phyloP scores from a whole-genome alignment of 2,797 vertebrate genomes.

The Notoglanidium macrostoma region DNA sequence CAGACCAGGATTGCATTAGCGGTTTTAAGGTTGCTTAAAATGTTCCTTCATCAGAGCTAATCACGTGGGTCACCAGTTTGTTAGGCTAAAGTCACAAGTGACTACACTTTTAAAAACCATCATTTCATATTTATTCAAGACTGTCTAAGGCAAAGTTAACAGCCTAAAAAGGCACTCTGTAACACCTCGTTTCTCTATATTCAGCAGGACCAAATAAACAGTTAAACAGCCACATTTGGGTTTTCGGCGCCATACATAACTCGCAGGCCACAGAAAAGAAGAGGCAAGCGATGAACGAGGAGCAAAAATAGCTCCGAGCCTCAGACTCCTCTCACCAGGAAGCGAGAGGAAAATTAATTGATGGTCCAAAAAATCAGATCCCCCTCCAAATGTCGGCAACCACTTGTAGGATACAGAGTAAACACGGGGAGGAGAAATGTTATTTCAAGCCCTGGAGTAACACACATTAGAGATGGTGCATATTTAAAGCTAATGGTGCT shows the following conservation, averaged over 20 bases:
- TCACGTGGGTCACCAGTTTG: not conserved
- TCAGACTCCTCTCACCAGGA: slow-evolving; percentile 37
- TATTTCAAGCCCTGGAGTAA: slow-evolving; percentile 56
- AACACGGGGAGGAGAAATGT: slow-evolving; percentile 55
- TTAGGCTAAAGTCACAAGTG: not conserved
- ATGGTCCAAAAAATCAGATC: slow-evolving; percentile 59
- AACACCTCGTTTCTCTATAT: slow-evolving; percentile 27
- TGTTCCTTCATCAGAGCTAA: not conserved
- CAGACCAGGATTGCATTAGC: not conserved
- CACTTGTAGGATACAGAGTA: slow-evolving; percentile 60
- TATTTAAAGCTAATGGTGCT: slow-evolving; percentile 47
- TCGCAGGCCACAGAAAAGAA: slow-evolving; percentile 30
- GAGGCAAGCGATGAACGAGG: slow-evolving; percentile 21
- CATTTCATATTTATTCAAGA: not conserved
- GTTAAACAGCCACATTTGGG: slow-evolving; percentile 29
- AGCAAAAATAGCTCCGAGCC: slow-evolving; percentile 35
- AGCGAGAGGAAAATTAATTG: slow-evolving; percentile 60
- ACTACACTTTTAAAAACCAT: not conserved
- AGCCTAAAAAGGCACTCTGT: not conserved
- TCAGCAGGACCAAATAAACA: slow-evolving; percentile 35
- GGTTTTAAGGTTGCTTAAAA: not conserved
- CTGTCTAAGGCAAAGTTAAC: not conserved
- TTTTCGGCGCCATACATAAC: slow-evolving; percentile 5
- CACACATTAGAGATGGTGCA: slow-evolving; percentile 49
- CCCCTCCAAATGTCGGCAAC: slow-evolving; percentile 53